Evolutionary conservation across 2,888 invertebrate genomes (phyloP), one percentile per base, ranked within the genome.

Genomic region (Tetanocera ferruginea): DNA sequence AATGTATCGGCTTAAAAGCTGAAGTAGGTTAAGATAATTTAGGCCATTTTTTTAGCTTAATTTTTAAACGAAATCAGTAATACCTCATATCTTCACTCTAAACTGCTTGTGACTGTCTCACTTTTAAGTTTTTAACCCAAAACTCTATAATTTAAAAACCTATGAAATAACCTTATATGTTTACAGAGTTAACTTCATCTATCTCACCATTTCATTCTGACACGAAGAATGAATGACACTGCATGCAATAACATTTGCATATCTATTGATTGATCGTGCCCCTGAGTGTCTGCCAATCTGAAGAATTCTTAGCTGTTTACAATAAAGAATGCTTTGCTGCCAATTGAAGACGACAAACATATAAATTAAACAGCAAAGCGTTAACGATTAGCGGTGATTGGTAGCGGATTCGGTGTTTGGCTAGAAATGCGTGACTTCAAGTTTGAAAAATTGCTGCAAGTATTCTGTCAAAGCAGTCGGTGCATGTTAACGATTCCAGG

Each of bases 331-430:
- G 28, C 28, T 14, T 60, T 25, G 9, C 49, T 51, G 28, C 23
- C 25, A 28, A 51, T 17, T 69, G 17, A 4, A 28, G 2, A 25
- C 23, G 28, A 62, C 28, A 17, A 17, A 25, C 5, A 19, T n/a
- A 14, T 28, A 25, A 17, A 31, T 25, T 60, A 31, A 60, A 25
- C 25, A 60, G 28, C 28, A 60, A 14, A 60, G 28, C 19, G 60
- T 19, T 9, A 60, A 49, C 64, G 74, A 75, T 75, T 66, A 75
- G 66, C 75, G 67, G 75, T 75, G 75, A 67, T 66, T 49, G 52
- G 66, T 75, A 75, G 75, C 75, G 75, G 75, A 52, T 52, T 75
- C 67, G 37, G 25, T 51, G 51, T 66, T 67, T 66, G 67, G 67
- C 8, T 55, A 34, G 55, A 67, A 55, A 55, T 55, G 66, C 19